Conservation (phyloP, 2,888 invertebrate genomes). For the Penaeus monodon region DNA sequence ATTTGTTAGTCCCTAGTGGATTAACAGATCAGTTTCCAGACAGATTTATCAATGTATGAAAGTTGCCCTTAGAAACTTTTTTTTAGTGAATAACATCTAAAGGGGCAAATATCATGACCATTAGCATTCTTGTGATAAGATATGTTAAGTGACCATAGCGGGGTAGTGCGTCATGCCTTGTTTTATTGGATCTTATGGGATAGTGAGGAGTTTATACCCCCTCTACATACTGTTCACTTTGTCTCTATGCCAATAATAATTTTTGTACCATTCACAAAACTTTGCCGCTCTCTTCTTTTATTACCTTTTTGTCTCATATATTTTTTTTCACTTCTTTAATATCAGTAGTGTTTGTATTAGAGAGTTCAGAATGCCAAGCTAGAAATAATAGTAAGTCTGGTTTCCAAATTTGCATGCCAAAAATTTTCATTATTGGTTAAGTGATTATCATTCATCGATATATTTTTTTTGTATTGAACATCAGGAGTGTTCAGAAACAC, state of each 20-base stretch:
- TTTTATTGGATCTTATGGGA: slow-evolving; percentile 38
- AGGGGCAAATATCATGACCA: too few species aligned
- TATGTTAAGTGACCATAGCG: slow-evolving; percentile 41
- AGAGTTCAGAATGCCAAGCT: slow-evolving; percentile 48
- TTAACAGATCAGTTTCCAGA: too few species aligned
- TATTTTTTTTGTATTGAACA: slow-evolving; percentile 34
- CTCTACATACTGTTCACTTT: slow-evolving; percentile 9
- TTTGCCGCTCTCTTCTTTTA: slow-evolving; percentile 25
- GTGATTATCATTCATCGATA: slow-evolving; percentile 29
- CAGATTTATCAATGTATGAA: too few species aligned
- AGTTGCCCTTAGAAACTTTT: too few species aligned
- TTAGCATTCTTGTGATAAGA: neutral
- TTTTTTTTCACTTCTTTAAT: slow-evolving; percentile 33
- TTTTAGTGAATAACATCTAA: too few species aligned
- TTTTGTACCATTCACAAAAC: slow-evolving; percentile 29
- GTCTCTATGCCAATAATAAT: slow-evolving; percentile 23
- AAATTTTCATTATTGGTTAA: slow-evolving; percentile 24
- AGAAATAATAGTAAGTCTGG: slow-evolving; percentile 45
- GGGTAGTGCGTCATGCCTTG: slow-evolving; percentile 48
- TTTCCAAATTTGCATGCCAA: slow-evolving; percentile 47
- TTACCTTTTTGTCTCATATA: slow-evolving; percentile 31
- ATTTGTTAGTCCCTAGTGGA: too few species aligned
- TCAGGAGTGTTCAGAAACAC: neutral
- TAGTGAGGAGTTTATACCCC: slow-evolving; percentile 27
- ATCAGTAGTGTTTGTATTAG: slow-evolving; percentile 44